Conservation (phyloP, 2,888 invertebrate species). For the Oligia latruncula region DNA sequence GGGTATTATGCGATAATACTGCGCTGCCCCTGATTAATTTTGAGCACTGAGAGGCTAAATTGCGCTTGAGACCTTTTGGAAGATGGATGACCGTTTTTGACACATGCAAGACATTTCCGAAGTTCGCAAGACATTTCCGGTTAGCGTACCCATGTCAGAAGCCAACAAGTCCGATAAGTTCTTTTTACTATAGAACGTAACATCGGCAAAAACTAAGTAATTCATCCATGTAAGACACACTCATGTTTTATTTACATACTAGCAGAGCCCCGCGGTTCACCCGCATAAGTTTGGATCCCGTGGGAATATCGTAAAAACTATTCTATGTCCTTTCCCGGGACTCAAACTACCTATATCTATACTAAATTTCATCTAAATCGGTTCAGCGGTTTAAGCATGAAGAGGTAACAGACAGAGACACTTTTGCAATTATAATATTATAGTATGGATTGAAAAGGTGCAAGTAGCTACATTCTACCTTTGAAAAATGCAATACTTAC, state of each 20-base stretch:
- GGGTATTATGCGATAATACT: conserved; percentile 67
- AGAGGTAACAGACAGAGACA: too few relatives aligned
- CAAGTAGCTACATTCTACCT: neutral
- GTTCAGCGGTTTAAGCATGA: too few relatives aligned
- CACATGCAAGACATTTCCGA: neutral
- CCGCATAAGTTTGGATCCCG: too few relatives aligned
- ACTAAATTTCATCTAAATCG: too few relatives aligned
- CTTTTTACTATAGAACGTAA: neutral
- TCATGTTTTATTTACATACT: too few relatives aligned
- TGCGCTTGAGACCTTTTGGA: conserved; percentile 6
- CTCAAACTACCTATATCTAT: too few relatives aligned
- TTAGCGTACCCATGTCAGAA: neutral
- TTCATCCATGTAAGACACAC: too few relatives aligned
- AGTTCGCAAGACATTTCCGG: neutral
- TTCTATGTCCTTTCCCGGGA: too few relatives aligned
- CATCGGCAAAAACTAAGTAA: too few relatives aligned
- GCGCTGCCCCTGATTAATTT: conserved; percentile 48
- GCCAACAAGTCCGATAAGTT: neutral
- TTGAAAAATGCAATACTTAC: neutral
- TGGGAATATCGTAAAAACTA: too few relatives aligned
- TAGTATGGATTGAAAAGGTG: neutral
- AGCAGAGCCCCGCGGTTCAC: too few relatives aligned
- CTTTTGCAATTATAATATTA: too few relatives aligned
- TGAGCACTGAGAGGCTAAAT: conserved; percentile 32
- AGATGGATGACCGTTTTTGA: neutral